Percentiles rank a stretch among this genome's conserved stretches.
Conservation (phyloP, 2,888 invertebrate genomes). For the Lithophane semibrunnea region DNA sequence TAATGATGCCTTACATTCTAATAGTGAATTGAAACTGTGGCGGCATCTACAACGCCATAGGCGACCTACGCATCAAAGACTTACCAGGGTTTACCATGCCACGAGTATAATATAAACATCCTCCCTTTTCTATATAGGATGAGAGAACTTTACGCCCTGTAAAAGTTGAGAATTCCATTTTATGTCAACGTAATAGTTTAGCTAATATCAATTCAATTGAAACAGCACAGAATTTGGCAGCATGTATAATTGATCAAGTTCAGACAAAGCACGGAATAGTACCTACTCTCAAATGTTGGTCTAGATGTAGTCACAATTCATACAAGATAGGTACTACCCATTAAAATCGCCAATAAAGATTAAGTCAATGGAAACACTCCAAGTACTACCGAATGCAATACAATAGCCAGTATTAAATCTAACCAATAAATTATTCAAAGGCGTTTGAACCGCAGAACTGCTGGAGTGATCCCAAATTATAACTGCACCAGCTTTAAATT, state of each 20-base stretch:
- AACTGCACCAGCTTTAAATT: background rate
- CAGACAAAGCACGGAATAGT: constrained; percentile 27
- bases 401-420: constrained; percentile 74
- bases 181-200: background rate
- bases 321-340: constrained; percentile 41
- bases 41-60: no score
- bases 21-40: background rate
- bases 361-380: constrained; percentile 66
- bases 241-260: constrained; percentile 34
- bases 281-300: constrained; percentile 42
- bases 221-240: background rate
- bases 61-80: no score
- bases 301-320: constrained; percentile 62
- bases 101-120: no score
- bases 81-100: no score
- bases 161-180: background rate
- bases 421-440: constrained; percentile 74
- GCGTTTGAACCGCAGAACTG: constrained; percentile 66
- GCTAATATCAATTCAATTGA: background rate
- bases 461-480: constrained; percentile 55
- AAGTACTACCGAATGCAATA: constrained; percentile 67
- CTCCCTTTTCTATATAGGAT: no score
- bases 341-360: constrained; percentile 59
- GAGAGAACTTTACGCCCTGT: no score
- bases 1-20: background rate